Evolutionary conservation across 2,797 vertebrate species (phyloP), one percentile per base, ranked within the genome.

Genomic region (Aphelocoma californica): DNA sequence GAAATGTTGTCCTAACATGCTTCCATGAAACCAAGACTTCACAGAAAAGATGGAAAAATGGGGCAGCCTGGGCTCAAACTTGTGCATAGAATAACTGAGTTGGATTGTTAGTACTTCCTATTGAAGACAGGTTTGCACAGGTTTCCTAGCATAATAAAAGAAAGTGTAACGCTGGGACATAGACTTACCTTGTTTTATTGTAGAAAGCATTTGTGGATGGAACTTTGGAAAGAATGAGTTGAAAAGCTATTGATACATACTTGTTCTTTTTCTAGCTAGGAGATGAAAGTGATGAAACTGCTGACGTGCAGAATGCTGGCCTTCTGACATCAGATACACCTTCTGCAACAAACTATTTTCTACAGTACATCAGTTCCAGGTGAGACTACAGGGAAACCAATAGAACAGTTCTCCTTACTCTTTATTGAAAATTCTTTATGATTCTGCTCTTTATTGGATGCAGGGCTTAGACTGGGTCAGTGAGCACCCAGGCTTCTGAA

Each of bases 351-450:
- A 99, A 99, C 97, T 99, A 99, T 96, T 99, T 99, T 96, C 98
- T 99, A 75, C 99, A 99, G 96, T 99, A 99, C 96, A 99, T 99
- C 98, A 99, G 98, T 95, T 98, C 99, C 97, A 99, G 99, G 99
- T 99, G 96, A 88, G 97, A 42, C 44, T 40, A 4, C 51, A 40
- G 20, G 26, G 47, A 45, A 53, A 51, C 20, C 7, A 70, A 0
- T 4, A n/a, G 32, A 28, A n/a, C 17, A 28, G 16, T 36, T 40
- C 36, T 56, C 11, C 25, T 36, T 69, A 12, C 2, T 66, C 14
- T 70, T 32, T 67, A 29, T 18, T 62, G 25, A 72, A 6, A 48
- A 25, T 69, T n/a, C 6, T 21, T 72, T 74, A 32, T 26, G 48
- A 31, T 80, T 65, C 40, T 69, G 31, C 36, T 80, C 24, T 81